These are phyloP conservation scores for Rhinichthys klamathensis DNA, from an alignment of 2,113 vertebrate species.

Conservation along the genomic window DNA sequence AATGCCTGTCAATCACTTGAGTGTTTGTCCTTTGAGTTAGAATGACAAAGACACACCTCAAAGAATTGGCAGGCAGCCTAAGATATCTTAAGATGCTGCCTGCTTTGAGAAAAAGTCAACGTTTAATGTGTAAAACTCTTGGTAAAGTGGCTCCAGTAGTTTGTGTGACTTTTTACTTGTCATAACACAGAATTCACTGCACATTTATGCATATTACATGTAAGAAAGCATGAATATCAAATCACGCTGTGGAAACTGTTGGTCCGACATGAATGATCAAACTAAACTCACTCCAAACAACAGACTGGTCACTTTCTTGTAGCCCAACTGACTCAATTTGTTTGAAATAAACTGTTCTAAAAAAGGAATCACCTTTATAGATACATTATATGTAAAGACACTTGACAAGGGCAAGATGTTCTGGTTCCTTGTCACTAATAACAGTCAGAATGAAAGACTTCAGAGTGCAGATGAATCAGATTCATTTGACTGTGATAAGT, in stretches of 20 bases:
- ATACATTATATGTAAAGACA: background rate
- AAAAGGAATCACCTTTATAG: background rate
- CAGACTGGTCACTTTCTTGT: background rate
- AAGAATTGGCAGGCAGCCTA: background rate
- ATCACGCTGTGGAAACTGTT: background rate
- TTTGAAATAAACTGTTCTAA: background rate
- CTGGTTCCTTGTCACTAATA: background rate
- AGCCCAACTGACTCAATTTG: background rate
- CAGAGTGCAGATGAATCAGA: background rate
- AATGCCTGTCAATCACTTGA: rapidly evolving
- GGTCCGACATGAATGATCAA: background rate
- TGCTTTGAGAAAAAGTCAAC: background rate
- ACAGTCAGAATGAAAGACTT: too few relatives aligned
- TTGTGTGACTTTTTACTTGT: background rate
- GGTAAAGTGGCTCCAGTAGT: background rate
- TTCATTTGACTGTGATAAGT: background rate
- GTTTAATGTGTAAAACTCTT: background rate
- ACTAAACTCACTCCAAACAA: background rate
- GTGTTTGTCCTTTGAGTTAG: background rate
- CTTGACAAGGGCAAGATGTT: background rate
- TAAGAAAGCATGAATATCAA: background rate
- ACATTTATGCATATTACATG: background rate
- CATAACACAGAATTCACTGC: background rate
- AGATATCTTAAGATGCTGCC: background rate
- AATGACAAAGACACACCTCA: conserved; percentile 6